Percentiles rank a stretch among this genome's conserved stretches.
Evolutionary conservation across 2,797 vertebrate genomes (phyloP).

Genomic region (Chaetodon trifasciatus): DNA sequence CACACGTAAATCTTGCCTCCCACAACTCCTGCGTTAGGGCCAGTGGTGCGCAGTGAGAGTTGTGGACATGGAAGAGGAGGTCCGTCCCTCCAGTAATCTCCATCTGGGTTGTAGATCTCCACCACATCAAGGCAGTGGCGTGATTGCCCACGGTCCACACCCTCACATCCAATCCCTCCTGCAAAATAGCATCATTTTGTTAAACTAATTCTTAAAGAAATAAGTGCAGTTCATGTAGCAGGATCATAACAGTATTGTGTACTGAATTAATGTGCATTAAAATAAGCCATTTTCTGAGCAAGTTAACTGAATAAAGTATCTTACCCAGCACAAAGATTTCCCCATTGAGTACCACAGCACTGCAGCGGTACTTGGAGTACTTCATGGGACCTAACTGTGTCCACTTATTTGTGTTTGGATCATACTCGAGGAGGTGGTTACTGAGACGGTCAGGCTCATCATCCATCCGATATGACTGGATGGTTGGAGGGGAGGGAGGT

Average conservation of each 20-base stretch:
- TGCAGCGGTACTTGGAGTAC: slow-evolving; percentile 96
- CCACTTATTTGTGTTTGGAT: slow-evolving; percentile 94
- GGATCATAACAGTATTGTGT: not conserved
- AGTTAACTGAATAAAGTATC: slow-evolving; percentile 43
- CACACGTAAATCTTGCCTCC: slow-evolving; percentile 96
- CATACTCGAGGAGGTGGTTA: slow-evolving; percentile 92
- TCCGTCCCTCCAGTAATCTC: slow-evolving; percentile 94
- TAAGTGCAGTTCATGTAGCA: not conserved
- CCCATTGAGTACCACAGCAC: slow-evolving; percentile 88
- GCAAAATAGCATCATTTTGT: slow-evolving; percentile 26
- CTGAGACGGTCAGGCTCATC: slow-evolving; percentile 98
- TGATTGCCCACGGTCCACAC: slow-evolving; percentile 92
- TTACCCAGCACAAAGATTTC: slow-evolving; percentile 97
- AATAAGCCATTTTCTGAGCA: not conserved
- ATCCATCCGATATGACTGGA: slow-evolving; percentile 89
- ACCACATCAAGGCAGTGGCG: slow-evolving; percentile 94
- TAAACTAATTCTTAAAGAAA: not conserved
- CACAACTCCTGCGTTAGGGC: slow-evolving; percentile 90
- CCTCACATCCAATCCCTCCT: slow-evolving; percentile 97
- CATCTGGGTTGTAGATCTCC: slow-evolving; percentile 96
- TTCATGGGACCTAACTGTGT: slow-evolving; percentile 91
- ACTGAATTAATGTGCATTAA: not conserved
- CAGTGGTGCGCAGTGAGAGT: slow-evolving; percentile 92
- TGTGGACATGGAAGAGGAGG: slow-evolving; percentile 91
- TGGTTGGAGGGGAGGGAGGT: slow-evolving; percentile 17